These are phyloP conservation scores for Thamnophis sirtalis DNA, from an alignment of 2,113 vertebrate species.

Conservation along the genomic window DNA sequence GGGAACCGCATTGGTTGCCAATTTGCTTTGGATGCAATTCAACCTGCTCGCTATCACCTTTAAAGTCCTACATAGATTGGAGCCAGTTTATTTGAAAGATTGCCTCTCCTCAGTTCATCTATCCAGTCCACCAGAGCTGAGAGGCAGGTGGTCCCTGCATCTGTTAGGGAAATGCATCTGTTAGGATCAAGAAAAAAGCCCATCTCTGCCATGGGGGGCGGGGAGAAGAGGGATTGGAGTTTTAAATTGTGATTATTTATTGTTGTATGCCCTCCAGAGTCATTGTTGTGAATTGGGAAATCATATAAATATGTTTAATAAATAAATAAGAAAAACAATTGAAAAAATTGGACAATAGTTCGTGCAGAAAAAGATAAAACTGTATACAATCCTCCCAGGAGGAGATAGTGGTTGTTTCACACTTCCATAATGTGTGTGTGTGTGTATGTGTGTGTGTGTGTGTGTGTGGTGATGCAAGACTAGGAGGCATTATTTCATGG, in stretches of 20 bases:
- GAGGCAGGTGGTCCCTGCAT: not conserved
- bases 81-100: not conserved
- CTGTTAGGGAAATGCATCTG: not conserved
- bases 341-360: not conserved
- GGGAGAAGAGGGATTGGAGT: not conserved
- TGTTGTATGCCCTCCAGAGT: not conserved
- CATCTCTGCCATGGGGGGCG: not conserved
- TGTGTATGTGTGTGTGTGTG: not conserved
- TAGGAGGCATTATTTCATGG: not conserved
- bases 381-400: not conserved
- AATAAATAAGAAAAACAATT: not conserved
- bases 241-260: not conserved
- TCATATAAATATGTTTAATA: not conserved
- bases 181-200: not conserved
- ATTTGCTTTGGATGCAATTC: not conserved
- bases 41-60: not conserved
- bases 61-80: not conserved
- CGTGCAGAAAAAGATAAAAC: not conserved
- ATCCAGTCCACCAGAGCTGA: not conserved
- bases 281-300: not conserved
- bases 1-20: not conserved
- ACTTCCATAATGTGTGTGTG: not conserved
- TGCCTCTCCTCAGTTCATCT: not conserved
- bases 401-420: not conserved
- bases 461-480: not conserved